phyloP scores from a whole-genome alignment of 2,113 vertebrate genomes.

The Aegithalos caudatus region DNA sequence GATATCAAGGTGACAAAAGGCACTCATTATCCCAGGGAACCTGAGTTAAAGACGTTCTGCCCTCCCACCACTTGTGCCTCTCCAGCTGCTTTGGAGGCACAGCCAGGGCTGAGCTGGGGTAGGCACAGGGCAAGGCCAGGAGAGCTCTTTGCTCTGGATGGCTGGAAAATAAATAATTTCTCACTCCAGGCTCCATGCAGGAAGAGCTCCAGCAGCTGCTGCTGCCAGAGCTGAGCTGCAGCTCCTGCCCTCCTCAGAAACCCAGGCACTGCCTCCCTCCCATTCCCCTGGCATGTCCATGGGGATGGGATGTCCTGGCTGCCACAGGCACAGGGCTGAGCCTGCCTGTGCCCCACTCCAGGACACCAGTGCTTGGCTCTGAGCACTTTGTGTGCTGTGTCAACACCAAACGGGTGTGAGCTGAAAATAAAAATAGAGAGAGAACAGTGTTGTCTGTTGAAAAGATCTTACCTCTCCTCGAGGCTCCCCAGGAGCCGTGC shows the following conservation, averaged over 20 bases:
- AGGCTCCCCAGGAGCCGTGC: background rate
- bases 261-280: too few relatives aligned
- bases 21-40: background rate
- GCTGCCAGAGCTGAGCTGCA: background rate
- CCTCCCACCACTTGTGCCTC: background rate
- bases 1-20: background rate
- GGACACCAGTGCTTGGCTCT: rapidly evolving
- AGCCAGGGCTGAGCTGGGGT: background rate
- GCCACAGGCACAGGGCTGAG: too few relatives aligned
- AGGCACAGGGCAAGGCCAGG: background rate
- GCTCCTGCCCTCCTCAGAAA: background rate
- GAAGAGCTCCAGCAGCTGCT: background rate
- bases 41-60: background rate
- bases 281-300: background rate
- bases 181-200: rapidly evolving
- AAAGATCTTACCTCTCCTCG: rapidly evolving
- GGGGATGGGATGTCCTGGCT: background rate
- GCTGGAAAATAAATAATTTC: background rate
- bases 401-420: background rate
- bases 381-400: rapidly evolving
- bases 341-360: too few relatives aligned
- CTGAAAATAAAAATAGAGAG: background rate
- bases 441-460: rapidly evolving
- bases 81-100: rapidly evolving
- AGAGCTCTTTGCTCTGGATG: background rate